Evolutionary conservation across 2,113 vertebrate species (phyloP).

Genomic region (Callaeas wilsoni): DNA sequence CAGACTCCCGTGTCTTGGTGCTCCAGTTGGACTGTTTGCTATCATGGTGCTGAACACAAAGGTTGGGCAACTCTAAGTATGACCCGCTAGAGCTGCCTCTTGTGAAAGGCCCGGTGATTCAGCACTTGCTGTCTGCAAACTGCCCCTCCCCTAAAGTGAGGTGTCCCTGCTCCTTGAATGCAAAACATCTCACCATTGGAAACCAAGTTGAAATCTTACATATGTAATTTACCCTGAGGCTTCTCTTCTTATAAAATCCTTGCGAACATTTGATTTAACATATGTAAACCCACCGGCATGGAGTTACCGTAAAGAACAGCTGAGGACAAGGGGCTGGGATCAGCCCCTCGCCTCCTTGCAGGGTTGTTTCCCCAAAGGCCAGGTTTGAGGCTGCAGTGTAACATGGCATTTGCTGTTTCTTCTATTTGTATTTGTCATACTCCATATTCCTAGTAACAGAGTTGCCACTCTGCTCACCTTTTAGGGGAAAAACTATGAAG

Average conservation of each 20-base stretch:
- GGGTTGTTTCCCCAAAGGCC: neutral
- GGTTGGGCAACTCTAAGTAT: fast-evolving
- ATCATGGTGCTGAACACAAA: neutral
- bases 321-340: neutral
- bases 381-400: neutral
- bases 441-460: neutral
- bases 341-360: neutral
- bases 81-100: neutral
- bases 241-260: neutral
- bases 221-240: neutral
- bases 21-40: neutral
- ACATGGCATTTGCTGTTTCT: neutral
- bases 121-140: neutral
- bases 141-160: neutral
- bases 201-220: neutral
- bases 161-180: fast-evolving
- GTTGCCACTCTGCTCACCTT: neutral
- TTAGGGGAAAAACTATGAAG: neutral
- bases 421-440: neutral
- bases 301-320: neutral
- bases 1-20: neutral
- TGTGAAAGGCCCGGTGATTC: neutral
- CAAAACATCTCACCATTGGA: neutral
- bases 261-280: neutral
- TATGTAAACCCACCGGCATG: fast-evolving